Conservation (phyloP, 2,113 vertebrate genomes). For the Aegithalos caudatus region DNA sequence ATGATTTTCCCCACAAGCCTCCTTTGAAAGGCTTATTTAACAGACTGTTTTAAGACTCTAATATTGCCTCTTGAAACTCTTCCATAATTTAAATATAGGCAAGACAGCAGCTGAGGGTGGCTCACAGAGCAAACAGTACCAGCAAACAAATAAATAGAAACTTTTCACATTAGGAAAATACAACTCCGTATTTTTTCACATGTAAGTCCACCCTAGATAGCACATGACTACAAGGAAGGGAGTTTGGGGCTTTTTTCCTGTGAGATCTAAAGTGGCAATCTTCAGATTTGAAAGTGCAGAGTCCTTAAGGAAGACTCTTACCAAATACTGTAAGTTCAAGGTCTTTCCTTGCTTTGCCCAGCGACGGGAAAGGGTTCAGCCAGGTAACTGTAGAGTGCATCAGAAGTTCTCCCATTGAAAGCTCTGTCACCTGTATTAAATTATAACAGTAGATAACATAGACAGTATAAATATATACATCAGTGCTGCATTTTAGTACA, state of each 20-base stretch:
- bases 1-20: neutral
- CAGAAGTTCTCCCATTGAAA: slow-evolving; percentile 98
- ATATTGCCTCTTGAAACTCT: neutral
- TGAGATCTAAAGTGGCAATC: neutral
- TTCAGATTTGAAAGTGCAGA: neutral
- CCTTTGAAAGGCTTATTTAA: neutral
- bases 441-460: neutral
- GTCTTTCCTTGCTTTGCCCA: slow-evolving; percentile 92
- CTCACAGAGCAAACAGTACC: neutral
- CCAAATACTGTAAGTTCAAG: slow-evolving; percentile 94
- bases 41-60: neutral
- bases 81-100: neutral
- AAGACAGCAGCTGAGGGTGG: neutral
- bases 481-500: neutral
- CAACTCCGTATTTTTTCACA: neutral
- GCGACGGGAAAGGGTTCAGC: slow-evolving; percentile 89
- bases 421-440: slow-evolving; percentile 86
- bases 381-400: slow-evolving; percentile 91
- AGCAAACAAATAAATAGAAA: neutral
- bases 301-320: slow-evolving; percentile 58
- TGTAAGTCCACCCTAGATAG: neutral
- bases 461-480: neutral
- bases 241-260: neutral
- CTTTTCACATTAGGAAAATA: neutral
- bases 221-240: neutral